Evolutionary conservation across 2,113 vertebrate species (phyloP).

Genomic region (Proterorhinus semilunaris): DNA sequence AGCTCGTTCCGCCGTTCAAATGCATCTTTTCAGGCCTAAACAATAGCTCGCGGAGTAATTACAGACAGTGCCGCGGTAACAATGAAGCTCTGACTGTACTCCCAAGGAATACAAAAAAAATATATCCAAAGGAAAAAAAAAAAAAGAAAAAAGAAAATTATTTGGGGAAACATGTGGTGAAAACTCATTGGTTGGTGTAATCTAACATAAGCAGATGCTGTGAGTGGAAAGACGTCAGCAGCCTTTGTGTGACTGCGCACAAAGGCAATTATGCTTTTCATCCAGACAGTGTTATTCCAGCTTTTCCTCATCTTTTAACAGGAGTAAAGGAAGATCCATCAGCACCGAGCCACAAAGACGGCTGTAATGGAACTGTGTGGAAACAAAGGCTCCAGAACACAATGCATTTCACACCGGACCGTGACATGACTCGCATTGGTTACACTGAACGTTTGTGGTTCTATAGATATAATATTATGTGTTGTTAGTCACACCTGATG

Average conservation of each 20-base stretch:
- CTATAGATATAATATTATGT: neutral
- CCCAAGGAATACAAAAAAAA: constrained; percentile 22
- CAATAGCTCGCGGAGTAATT: constrained; percentile 53
- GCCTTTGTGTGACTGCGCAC: constrained; percentile 39
- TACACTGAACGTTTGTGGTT: neutral
- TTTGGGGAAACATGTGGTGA: constrained; percentile 17
- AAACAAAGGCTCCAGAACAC: constrained; percentile 15
- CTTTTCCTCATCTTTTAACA: constrained; percentile 50
- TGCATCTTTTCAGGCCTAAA: constrained; percentile 38
- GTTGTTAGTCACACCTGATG: too few relatives aligned
- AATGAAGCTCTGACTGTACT: constrained; percentile 29
- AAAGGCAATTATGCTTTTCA: constrained; percentile 47
- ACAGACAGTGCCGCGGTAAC: constrained; percentile 19
- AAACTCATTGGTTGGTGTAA: constrained; percentile 46
- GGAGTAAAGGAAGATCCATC: constrained; percentile 22
- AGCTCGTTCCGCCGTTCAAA: constrained; percentile 33
- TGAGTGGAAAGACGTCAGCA: constrained; percentile 1
- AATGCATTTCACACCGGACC: constrained; percentile 12
- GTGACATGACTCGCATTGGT: constrained; percentile 14
- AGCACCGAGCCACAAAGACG: constrained; percentile 9
- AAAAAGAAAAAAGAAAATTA: constrained; percentile 24
- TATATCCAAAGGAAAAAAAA: constrained; percentile 4
- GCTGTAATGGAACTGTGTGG: constrained; percentile 19
- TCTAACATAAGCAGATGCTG: constrained; percentile 57
- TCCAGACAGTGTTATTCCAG: constrained; percentile 10